These are phyloP conservation scores for Drosophila atripex DNA, from an alignment of 2,888 invertebrate genomes.

Conservation along the genomic window DNA sequence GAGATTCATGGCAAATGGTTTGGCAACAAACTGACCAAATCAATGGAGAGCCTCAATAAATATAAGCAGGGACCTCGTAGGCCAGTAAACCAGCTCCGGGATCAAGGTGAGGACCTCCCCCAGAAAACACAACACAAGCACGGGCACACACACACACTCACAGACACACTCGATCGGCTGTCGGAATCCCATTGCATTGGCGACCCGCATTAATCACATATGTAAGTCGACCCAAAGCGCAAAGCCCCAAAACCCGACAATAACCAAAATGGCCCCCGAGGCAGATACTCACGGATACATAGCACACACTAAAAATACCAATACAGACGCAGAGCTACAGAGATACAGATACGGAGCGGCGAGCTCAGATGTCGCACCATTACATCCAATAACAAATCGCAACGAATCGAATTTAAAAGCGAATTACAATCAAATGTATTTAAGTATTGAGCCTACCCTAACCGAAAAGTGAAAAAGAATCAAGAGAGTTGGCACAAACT, in stretches of 20 bases:
- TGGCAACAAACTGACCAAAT: slow-evolving; percentile 34
- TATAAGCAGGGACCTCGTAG: slow-evolving; percentile 1
- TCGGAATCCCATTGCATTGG: slow-evolving; percentile 39
- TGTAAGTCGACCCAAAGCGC: slow-evolving; percentile 50
- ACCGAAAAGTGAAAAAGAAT: slow-evolving; percentile 40
- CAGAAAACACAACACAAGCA: no score
- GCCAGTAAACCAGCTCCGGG: slow-evolving; percentile 32
- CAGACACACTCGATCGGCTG: slow-evolving; percentile 7
- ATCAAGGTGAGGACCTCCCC: slow-evolving; percentile 16
- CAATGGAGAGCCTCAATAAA: slow-evolving; percentile 38
- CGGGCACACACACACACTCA: not conserved
- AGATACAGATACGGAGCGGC: slow-evolving; percentile 10
- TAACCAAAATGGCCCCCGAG: slow-evolving; percentile 31
- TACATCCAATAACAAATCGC: slow-evolving; percentile 78
- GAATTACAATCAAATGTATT: slow-evolving; percentile 79
- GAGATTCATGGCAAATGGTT: not conserved
- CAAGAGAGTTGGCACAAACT: slow-evolving; percentile 43
- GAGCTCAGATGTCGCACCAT: slow-evolving; percentile 77
- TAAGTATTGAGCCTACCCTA: slow-evolving; percentile 73
- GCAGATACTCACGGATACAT: slow-evolving; percentile 2
- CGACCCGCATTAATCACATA: slow-evolving; percentile 72
- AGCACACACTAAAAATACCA: not conserved
- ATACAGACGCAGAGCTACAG: slow-evolving; percentile 1
- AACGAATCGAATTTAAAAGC: slow-evolving; percentile 77
- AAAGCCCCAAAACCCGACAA: slow-evolving; percentile 39